These are phyloP conservation scores for Anhinga anhinga DNA, from an alignment of 2,113 vertebrate genomes.

Conservation along the genomic window DNA sequence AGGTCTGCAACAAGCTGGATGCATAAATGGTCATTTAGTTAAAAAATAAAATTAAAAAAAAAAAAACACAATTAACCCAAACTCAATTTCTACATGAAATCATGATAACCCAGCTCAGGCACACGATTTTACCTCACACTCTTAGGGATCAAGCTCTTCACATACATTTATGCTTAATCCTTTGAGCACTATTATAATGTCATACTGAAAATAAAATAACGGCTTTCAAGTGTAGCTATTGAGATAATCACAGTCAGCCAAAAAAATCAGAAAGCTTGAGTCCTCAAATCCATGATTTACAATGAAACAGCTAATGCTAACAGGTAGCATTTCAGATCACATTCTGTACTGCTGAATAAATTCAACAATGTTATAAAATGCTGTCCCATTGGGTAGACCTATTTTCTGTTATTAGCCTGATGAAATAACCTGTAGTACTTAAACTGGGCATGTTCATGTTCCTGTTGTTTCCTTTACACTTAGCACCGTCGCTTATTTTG, in stretches of 20 bases:
- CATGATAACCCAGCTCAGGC: neutral
- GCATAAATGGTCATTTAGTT: neutral
- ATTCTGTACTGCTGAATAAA: neutral
- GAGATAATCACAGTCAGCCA: neutral
- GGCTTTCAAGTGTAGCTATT: neutral
- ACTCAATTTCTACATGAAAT: neutral
- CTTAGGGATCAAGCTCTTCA: neutral
- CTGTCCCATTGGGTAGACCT: neutral
- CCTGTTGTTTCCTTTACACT: neutral
- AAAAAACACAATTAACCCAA: neutral
- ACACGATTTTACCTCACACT: neutral
- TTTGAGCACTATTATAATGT: neutral
- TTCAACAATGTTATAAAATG: neutral
- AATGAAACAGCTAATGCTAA: neutral
- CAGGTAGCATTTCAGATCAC: neutral
- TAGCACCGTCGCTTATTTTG: accelerated
- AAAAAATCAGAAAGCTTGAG: neutral
- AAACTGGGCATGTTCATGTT: accelerated
- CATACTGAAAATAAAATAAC: neutral
- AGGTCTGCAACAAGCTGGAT: accelerated
- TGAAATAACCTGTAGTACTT: neutral
- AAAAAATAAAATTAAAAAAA: neutral
- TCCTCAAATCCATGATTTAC: neutral
- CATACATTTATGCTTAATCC: neutral
- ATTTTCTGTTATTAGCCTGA: neutral